phyloP scores from a whole-genome alignment of 2,888 invertebrate species.

The Nebria brevicollis region DNA sequence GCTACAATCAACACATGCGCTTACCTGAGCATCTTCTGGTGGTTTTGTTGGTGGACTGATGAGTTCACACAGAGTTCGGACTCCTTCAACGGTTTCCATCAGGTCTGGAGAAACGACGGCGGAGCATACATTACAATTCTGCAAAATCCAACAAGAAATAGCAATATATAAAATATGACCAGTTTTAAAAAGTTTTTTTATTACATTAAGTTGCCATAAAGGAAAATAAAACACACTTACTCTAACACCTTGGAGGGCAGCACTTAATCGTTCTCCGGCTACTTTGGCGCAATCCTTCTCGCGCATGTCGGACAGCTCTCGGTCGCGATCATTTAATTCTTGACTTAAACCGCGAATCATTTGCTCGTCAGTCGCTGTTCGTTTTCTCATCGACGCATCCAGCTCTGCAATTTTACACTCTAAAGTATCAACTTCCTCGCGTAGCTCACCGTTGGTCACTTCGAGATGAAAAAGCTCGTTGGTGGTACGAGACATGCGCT shows the following conservation, averaged over 20 bases:
- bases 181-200: too few relatives aligned
- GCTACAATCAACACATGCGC: neutral
- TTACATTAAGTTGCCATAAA: too few relatives aligned
- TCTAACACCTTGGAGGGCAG: conserved; percentile 31
- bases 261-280: conserved; percentile 30
- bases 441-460: conserved; percentile 74
- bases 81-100: conserved; percentile 32
- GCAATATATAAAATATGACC: neutral
- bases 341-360: conserved; percentile 39
- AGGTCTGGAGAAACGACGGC: conserved; percentile 20
- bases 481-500: conserved; percentile 66
- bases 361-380: conserved; percentile 31
- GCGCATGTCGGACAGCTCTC: conserved; percentile 23
- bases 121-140: conserved; percentile 33
- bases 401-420: conserved; percentile 47
- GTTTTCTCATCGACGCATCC: conserved; percentile 36
- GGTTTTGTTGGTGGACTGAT: conserved; percentile 21
- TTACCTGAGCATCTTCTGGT: conserved; percentile 40
- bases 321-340: conserved; percentile 36
- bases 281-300: conserved; percentile 7
- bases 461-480: conserved; percentile 73
- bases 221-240: conserved; percentile 1
- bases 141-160: neutral
- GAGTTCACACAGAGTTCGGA: conserved; percentile 33
- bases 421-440: conserved; percentile 69